Conservation (phyloP, 2,888 invertebrate species). For the Monoplex corrugatus region DNA sequence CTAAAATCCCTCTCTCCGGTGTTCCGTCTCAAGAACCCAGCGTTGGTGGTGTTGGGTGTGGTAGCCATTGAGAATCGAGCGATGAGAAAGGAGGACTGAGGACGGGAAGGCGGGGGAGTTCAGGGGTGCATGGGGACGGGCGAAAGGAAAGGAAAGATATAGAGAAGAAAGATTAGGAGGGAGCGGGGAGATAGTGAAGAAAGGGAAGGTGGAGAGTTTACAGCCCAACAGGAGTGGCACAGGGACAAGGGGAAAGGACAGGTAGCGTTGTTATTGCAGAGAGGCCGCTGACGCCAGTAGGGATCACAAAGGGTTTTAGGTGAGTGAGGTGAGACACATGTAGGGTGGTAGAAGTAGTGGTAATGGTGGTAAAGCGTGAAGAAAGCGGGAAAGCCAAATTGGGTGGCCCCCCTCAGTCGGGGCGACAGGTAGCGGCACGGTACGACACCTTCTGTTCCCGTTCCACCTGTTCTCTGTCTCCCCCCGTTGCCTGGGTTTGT, state of each 20-base stretch:
- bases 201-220: neutral
- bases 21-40: constrained; percentile 22
- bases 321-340: neutral
- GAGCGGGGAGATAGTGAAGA: neutral
- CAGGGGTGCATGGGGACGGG: neutral
- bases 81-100: neutral
- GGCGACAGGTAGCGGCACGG: constrained; percentile 29
- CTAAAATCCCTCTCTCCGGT: constrained; percentile 17
- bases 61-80: neutral
- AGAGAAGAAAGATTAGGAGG: neutral
- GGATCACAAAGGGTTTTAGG: neutral
- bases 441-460: neutral
- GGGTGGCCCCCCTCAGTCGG: constrained; percentile 44
- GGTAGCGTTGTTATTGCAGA: constrained; percentile 38
- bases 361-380: neutral
- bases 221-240: neutral
- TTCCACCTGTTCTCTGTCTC: neutral
- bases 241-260: constrained; percentile 16
- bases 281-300: constrained; percentile 5
- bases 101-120: neutral
- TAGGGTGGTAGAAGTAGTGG: neutral
- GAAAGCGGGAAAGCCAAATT: constrained; percentile 45
- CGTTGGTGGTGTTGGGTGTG: neutral
- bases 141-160: no score
- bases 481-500: neutral